These are phyloP conservation scores for Clarias batrachus DNA, from an alignment of 2,113 vertebrate species.

Conservation along the genomic window DNA sequence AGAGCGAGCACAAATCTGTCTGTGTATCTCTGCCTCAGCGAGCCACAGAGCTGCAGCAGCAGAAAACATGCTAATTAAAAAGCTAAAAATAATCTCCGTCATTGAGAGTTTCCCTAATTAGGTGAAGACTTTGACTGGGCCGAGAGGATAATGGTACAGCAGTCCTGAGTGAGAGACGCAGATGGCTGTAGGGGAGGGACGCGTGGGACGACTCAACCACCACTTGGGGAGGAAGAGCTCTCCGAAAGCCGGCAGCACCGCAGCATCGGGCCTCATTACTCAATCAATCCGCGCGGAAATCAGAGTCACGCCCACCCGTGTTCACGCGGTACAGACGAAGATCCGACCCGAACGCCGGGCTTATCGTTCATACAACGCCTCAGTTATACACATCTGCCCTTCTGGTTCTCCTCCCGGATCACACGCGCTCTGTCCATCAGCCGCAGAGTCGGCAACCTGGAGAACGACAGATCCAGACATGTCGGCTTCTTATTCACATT, in stretches of 20 bases:
- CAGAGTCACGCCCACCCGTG: neutral
- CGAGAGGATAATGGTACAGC: slow-evolving; percentile 2
- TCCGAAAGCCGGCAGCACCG: neutral
- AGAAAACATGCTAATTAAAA: neutral
- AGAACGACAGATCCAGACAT: neutral
- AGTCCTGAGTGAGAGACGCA: neutral
- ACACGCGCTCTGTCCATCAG: neutral
- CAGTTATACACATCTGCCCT: neutral
- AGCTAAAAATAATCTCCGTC: slow-evolving; percentile 23
- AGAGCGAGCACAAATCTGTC: no score
- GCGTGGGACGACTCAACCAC: neutral
- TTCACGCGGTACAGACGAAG: neutral
- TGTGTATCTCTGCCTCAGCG: neutral
- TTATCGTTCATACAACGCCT: neutral
- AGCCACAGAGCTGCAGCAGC: neutral
- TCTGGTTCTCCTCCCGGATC: neutral
- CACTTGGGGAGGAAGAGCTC: neutral
- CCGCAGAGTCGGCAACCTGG: neutral
- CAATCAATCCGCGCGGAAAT: neutral
- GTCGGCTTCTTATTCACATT: neutral
- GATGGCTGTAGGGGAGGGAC: slow-evolving; percentile 7
- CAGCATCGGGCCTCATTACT: neutral
- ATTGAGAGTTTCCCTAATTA: slow-evolving; percentile 9
- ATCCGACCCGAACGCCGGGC: neutral
- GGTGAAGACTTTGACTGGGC: neutral